Percentiles rank a stretch among this genome's conserved stretches.
phyloP scores from a whole-genome alignment of 37 sponge, comb jelly and placozoan genomes.

The Halisarca cf. caerulea region DNA sequence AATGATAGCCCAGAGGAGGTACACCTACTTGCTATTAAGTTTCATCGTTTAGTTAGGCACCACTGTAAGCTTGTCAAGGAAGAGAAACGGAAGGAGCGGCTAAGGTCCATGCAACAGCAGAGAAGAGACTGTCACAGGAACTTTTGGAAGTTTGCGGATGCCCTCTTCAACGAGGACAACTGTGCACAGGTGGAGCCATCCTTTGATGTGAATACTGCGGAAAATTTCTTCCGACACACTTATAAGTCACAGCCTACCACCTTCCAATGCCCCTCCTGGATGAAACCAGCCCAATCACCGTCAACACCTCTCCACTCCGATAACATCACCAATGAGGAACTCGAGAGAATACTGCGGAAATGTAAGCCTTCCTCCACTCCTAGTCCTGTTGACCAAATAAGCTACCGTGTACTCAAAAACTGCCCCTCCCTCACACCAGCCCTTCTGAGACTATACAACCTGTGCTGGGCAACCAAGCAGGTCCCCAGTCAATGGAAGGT shows the following conservation, averaged over 20 bases:
- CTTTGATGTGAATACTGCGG: background rate
- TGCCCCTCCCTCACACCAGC: conserved; percentile 26
- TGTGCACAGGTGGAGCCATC: background rate
- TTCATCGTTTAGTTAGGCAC: background rate
- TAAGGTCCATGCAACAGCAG: background rate
- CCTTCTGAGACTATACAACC: conserved; percentile 10
- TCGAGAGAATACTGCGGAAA: background rate
- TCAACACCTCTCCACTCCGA: background rate
- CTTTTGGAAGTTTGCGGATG: conserved; percentile 23
- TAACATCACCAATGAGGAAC: background rate
- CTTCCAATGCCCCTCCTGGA: background rate
- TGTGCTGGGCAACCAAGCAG: background rate
- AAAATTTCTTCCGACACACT: background rate
- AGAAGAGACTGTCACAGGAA: conserved; percentile 12
- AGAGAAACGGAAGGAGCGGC: background rate
- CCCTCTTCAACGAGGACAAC: background rate
- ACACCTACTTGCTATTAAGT: background rate
- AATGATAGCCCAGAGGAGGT: background rate
- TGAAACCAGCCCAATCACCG: background rate
- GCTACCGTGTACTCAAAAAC: conserved; percentile 17
- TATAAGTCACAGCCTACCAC: background rate
- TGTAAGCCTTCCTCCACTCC: conserved; percentile 2
- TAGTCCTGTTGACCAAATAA: background rate
- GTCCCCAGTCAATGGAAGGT: conserved; percentile 8
- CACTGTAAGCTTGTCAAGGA: conserved; percentile 3